Base-by-base conservation (phyloP, 2,888 invertebrate species). In the Plebejus argus region DNA sequence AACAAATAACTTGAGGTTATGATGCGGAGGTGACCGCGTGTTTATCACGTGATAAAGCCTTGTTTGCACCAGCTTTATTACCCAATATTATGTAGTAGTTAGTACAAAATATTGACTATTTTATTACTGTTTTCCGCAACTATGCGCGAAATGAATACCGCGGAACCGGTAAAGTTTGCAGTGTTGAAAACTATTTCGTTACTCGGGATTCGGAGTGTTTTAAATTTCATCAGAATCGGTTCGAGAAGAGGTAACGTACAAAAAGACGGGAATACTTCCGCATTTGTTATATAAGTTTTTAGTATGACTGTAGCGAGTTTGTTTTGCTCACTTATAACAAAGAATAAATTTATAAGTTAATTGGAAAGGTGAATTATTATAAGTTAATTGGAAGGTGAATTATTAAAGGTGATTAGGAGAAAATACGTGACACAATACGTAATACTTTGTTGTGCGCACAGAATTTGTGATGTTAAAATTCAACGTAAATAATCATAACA, bases 1-100 rank as follows among this genome's bases (percentile, higher is more conserved):
- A 85, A 86, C 86, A 86, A 87, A 89, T 91, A 88, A 88, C 89
- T 85, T 84, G 84, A 85, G 84, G 85, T 87, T 89, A 81, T 79
- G 77, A 78, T 79, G 23, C 78, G 76, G 77, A 78, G 79, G 81
- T 81, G 82, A 81, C 80, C 80, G 81, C 79, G 79, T 79, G 82
- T 83, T 83, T 83, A 82, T 81, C 81, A 83, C 79, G 78, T 74
- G 80, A 82, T 83, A 81, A 76, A 77, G 71, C 71, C 77, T 70
- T 76, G 79, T 71, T 76, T 76, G 70, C 72, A 70, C 79, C 71
- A n/a, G n/a, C n/a, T 75, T 78, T 77, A 76, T 53, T 33, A 20
- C 8, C 3, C 53, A 23, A 58, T 39, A 56, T 18, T 39, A 56
- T 18, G 20, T 35, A 56, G 35, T 70, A 6, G 20, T 35, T n/a